Conservation (phyloP, 2,113 vertebrate genomes). For the Accipiter virgatus region DNA sequence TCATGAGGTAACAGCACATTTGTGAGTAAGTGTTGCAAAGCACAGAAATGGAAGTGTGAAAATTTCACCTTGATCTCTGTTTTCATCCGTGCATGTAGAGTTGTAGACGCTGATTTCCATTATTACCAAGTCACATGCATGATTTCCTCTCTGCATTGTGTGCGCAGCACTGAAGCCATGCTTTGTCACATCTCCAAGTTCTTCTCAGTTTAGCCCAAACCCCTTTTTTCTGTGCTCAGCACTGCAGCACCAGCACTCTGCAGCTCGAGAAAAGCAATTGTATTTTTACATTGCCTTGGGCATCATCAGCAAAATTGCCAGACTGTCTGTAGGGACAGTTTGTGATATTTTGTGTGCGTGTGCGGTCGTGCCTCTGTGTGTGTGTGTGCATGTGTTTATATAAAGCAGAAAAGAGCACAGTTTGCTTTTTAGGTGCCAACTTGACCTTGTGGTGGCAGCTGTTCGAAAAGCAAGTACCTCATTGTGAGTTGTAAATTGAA, state of each 20-base stretch:
- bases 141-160: background rate
- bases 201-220: background rate
- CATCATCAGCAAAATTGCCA: conserved; percentile 27
- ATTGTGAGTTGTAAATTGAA: conserved; percentile 47
- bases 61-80: background rate
- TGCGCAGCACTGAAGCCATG: background rate
- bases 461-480: conserved; percentile 24
- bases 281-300: conserved; percentile 36
- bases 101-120: background rate
- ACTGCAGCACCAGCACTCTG: background rate
- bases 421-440: conserved; percentile 56
- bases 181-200: background rate
- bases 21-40: background rate
- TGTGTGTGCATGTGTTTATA: background rate
- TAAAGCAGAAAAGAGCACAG: conserved; percentile 48
- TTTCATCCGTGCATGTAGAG: background rate
- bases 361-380: background rate
- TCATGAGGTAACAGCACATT: background rate
- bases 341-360: conserved; percentile 6
- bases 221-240: background rate
- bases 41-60: background rate
- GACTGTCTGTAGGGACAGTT: background rate
- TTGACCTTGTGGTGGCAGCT: conserved; percentile 58
- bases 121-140: background rate
- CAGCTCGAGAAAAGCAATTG: background rate